These are phyloP conservation scores for Mechanitis mazaeus DNA, from an alignment of 2,888 invertebrate species.

Conservation along the genomic window DNA sequence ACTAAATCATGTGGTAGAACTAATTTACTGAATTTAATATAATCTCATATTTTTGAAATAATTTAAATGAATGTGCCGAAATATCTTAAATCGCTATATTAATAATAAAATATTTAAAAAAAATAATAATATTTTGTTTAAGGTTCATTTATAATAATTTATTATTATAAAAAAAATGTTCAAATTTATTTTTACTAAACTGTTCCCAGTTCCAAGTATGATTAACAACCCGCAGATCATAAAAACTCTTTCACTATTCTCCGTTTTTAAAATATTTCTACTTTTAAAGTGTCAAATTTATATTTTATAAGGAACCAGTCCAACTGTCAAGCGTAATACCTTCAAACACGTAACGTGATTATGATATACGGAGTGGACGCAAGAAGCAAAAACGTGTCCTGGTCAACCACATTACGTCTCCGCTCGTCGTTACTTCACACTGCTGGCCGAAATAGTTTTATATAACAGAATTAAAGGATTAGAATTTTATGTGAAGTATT, in stretches of 20 bases:
- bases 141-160: too few species aligned
- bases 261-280: neutral
- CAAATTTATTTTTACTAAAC: too few species aligned
- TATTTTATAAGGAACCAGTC: neutral
- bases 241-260: too few species aligned
- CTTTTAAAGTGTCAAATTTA: neutral
- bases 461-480: neutral
- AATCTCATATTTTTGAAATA: neutral
- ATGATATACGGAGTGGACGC: conserved; percentile 22
- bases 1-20: neutral
- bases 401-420: conserved; percentile 45
- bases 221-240: too few species aligned
- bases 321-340: neutral
- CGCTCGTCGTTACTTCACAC: conserved; percentile 3
- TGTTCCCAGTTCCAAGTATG: too few species aligned
- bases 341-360: conserved; percentile 12
- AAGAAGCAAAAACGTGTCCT: conserved; percentile 56
- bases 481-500: neutral
- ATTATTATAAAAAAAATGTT: too few species aligned
- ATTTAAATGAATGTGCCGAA: too few species aligned
- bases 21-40: neutral
- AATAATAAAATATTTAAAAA: too few species aligned
- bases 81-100: too few species aligned
- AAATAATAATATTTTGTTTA: too few species aligned
- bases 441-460: neutral